These are phyloP conservation scores for Zaprionus lineosus DNA, from an alignment of 2,888 invertebrate genomes.

Conservation along the genomic window DNA sequence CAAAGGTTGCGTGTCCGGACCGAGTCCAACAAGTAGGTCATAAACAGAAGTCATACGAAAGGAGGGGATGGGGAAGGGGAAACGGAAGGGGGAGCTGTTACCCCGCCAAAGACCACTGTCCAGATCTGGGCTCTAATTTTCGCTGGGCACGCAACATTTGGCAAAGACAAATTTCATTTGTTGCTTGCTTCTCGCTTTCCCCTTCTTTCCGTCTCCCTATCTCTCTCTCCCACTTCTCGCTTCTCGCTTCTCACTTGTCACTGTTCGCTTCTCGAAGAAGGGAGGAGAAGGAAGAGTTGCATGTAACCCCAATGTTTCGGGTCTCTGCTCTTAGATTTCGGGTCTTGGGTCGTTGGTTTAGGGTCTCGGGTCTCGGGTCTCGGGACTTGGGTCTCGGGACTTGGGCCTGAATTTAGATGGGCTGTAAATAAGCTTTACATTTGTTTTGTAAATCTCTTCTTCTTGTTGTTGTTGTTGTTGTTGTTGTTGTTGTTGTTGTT, in stretches of 20 bases:
- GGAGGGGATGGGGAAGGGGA: not conserved
- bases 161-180: slow-evolving; percentile 54
- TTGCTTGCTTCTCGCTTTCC: slow-evolving; percentile 28
- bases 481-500: slow-evolving; percentile 3
- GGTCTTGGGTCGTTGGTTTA: not conserved
- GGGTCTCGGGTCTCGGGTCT: not conserved
- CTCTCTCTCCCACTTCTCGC: no score
- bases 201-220: no score
- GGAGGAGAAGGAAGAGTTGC: no score
- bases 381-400: not conserved
- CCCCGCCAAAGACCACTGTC: slow-evolving; percentile 21
- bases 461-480: slow-evolving; percentile 4
- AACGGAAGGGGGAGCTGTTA: not conserved
- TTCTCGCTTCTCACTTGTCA: no score
- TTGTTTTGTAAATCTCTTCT: not conserved
- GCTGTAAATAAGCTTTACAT: not conserved
- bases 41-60: slow-evolving; percentile 4
- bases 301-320: no score
- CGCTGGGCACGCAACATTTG: slow-evolving; percentile 60
- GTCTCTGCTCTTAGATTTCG: no score
- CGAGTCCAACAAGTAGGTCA: slow-evolving; percentile 59
- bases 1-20: slow-evolving; percentile 54
- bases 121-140: slow-evolving; percentile 54
- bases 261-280: no score
- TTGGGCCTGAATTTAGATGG: not conserved